Evolutionary conservation across 2,888 invertebrate genomes (phyloP), one percentile per base, ranked within the genome.

Genomic region (Odontothrips loti): DNA sequence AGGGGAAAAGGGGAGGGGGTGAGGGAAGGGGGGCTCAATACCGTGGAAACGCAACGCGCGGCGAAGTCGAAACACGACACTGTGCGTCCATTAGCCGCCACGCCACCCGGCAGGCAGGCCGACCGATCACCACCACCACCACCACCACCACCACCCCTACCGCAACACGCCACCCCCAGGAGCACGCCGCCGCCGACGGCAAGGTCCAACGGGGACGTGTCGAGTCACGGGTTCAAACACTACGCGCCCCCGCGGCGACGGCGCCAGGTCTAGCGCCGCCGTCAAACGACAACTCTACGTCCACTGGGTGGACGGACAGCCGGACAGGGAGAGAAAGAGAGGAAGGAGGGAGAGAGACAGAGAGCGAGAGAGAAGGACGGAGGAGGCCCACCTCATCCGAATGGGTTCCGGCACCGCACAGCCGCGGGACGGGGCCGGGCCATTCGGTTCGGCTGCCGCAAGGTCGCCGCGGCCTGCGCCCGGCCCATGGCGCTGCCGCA

Each of bases 81-180:
- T 68, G 68, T 4, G 23, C 68, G 68, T 68, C 68, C 68, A 68
- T 68, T 68, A 68, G 68, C 68, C 68, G 3, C 23, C 23, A 51
- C 68, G 11, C 23, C 43, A 27, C 80, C 81, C 80, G n/a, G 80
- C 81, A 81, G 82, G 34, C 34, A 2, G 34, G 3, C 3, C 34
- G 34, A 43, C 34, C 34, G 34, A 43, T 43, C 34, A 43, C 34
- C n/a, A n/a, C n/a, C n/a, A n/a, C n/a, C n/a, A n/a, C n/a, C n/a
- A n/a, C n/a, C n/a, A n/a, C n/a, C n/a, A 81, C 80, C 27, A 79
- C 63, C 79, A 80, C 82, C 81, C 79, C 75, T 63, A 81, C 63
- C 68, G 79, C 80, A 81, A 82, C 80, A 79, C 43, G 63, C 0
- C 63, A 51, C 34, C 34, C 34, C 34, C 20, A 1, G 51, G 6